These are phyloP conservation scores for Baccha elongata DNA, from an alignment of 2,888 invertebrate genomes.

Conservation along the genomic window DNA sequence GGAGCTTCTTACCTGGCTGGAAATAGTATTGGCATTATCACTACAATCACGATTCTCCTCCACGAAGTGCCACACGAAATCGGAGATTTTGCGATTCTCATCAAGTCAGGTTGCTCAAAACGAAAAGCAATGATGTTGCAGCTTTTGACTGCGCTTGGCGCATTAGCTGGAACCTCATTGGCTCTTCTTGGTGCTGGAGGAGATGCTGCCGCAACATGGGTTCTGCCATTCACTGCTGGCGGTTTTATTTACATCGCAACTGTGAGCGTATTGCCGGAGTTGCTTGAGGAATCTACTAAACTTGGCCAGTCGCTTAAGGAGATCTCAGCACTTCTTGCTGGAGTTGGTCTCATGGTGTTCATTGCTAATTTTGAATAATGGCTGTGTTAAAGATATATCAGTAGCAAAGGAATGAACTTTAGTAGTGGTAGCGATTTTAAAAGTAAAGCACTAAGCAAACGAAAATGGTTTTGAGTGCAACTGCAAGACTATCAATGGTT, in stretches of 20 bases:
- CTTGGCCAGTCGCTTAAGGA: conserved; percentile 95
- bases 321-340: conserved; percentile 92
- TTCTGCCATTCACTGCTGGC: conserved; percentile 98
- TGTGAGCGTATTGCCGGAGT: conserved; percentile 98
- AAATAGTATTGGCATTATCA: conserved; percentile 92
- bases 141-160: conserved; percentile 96
- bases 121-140: conserved; percentile 97
- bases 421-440: background rate
- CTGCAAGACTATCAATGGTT: background rate
- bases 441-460: background rate
- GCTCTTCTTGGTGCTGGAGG: conserved; percentile 91
- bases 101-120: conserved; percentile 97
- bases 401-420: conserved; percentile 1
- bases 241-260: conserved; percentile 99
- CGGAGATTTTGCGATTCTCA: conserved; percentile 99
- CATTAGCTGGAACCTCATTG: conserved; percentile 94
- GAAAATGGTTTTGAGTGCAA: background rate
- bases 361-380: conserved; percentile 87
- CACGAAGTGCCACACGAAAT: conserved; percentile 99
- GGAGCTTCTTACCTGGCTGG: conserved; percentile 98
- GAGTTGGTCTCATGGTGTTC: conserved; percentile 97
- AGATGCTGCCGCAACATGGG: conserved; percentile 91
- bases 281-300: conserved; percentile 93
- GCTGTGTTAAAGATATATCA: background rate
- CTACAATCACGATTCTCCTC: conserved; percentile 96